Evolutionary conservation across 2,113 vertebrate species (phyloP).

Genomic region (Oreochromis tanganicae): DNA sequence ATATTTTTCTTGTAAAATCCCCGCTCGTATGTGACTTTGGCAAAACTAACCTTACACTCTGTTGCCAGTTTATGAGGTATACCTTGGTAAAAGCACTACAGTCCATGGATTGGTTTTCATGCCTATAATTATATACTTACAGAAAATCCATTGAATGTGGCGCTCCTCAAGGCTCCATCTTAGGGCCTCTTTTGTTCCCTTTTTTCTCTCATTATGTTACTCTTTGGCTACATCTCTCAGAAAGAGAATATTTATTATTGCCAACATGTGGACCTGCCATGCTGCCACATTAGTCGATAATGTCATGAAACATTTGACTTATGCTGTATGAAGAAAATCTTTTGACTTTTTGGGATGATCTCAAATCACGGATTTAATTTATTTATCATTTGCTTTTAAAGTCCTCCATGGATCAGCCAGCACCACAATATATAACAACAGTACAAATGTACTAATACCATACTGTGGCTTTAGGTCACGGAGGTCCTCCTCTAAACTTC

Average conservation of each 20-base stretch:
- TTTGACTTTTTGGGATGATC: neutral
- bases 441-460: neutral
- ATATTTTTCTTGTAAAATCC: neutral
- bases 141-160: neutral
- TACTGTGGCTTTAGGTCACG: neutral
- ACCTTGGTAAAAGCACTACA: neutral
- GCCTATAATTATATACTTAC: neutral
- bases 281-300: accelerated
- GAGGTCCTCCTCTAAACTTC: neutral
- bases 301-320: neutral
- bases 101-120: neutral
- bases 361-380: neutral
- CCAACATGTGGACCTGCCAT: accelerated
- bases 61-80: neutral
- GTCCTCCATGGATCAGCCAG: accelerated
- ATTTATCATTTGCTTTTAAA: neutral
- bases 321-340: neutral
- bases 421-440: neutral
- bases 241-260: neutral
- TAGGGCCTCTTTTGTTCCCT: neutral
- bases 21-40: neutral
- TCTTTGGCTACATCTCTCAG: too few relatives aligned
- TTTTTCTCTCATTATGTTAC: neutral
- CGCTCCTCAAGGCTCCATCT: neutral
- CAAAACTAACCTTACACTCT: neutral